These are phyloP conservation scores for Charina bottae DNA, from an alignment of 2,113 vertebrate genomes.

Conservation along the genomic window DNA sequence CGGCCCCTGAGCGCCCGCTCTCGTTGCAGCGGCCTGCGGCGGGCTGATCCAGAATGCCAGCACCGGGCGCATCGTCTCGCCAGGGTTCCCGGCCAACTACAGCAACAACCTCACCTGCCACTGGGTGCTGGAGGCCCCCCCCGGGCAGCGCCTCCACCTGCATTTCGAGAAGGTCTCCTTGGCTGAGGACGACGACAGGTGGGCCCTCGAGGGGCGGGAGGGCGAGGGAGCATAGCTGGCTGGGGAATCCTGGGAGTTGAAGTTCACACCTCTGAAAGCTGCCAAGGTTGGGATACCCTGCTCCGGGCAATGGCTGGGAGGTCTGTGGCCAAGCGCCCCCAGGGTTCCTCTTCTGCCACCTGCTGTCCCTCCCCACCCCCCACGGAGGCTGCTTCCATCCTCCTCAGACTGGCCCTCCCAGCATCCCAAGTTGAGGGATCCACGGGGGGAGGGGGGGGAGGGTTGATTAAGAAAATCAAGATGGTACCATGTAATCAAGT, in stretches of 20 bases:
- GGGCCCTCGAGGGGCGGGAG: neutral
- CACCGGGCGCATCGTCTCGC: constrained; percentile 88
- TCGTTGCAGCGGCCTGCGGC: constrained; percentile 85
- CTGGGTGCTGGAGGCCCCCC: constrained; percentile 91
- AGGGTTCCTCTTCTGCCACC: too few species aligned
- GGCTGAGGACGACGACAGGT: constrained; percentile 98
- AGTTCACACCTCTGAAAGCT: neutral
- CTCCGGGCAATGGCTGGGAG: neutral
- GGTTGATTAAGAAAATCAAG: neutral
- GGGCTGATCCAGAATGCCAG: constrained; percentile 91
- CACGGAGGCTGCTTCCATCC: too few species aligned
- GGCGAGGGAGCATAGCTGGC: neutral
- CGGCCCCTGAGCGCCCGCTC: neutral
- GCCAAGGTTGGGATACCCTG: neutral
- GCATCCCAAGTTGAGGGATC: neutral
- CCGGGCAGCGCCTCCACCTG: constrained; percentile 86
- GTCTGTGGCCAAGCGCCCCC: neutral
- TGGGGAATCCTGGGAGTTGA: neutral
- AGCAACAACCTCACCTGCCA: constrained; percentile 98
- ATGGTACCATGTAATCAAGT: neutral
- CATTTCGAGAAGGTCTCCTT: constrained; percentile 98
- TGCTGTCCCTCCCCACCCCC: neutral
- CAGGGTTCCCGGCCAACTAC: constrained; percentile 95
- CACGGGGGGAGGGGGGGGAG: too few species aligned
- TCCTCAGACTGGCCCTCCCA: neutral